Percentiles rank a stretch among this genome's conserved stretches.
phyloP scores from a whole-genome alignment of 2,113 vertebrate genomes.

The Takifugu bimaculatus region DNA sequence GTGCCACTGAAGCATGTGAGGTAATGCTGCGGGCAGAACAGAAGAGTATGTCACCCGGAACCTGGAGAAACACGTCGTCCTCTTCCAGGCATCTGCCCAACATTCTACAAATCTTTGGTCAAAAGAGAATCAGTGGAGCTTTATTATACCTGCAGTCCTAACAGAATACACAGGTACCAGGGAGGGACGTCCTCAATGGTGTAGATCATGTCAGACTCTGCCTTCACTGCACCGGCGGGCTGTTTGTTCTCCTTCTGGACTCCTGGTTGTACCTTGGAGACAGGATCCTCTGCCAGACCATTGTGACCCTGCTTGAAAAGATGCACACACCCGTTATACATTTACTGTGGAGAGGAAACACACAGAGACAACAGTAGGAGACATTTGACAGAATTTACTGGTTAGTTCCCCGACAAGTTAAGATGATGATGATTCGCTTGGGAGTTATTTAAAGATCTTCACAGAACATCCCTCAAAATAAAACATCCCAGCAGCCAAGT shows the following conservation, averaged over 20 bases:
- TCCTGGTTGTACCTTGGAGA: slow-evolving; percentile 4
- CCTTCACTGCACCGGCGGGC: slow-evolving; percentile 2
- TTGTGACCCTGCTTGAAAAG: slow-evolving; percentile 37
- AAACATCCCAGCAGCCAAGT: no score
- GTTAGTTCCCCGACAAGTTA: background rate
- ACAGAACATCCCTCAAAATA: no score
- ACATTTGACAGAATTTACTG: background rate
- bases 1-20: slow-evolving; percentile 97
- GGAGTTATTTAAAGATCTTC: background rate
- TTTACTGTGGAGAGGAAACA: background rate
- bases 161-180: slow-evolving; percentile 92
- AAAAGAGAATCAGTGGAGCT: background rate
- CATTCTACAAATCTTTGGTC: background rate
- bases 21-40: slow-evolving; percentile 81
- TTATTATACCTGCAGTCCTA: slow-evolving; percentile 85
- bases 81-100: no score
- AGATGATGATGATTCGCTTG: background rate
- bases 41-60: background rate
- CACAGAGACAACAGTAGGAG: no score
- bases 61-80: background rate
- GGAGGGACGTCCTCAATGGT: slow-evolving; percentile 90
- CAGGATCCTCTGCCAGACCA: slow-evolving; percentile 7
- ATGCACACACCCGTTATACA: background rate
- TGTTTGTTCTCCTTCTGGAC: background rate
- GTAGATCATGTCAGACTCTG: slow-evolving; percentile 87